A percentile compares a stretch with the other conserved stretches of the same genome.
Conservation (phyloP, 30 jellyfish, hydroid and myxozoan genomes). For the Cassiopea andromeda region DNA sequence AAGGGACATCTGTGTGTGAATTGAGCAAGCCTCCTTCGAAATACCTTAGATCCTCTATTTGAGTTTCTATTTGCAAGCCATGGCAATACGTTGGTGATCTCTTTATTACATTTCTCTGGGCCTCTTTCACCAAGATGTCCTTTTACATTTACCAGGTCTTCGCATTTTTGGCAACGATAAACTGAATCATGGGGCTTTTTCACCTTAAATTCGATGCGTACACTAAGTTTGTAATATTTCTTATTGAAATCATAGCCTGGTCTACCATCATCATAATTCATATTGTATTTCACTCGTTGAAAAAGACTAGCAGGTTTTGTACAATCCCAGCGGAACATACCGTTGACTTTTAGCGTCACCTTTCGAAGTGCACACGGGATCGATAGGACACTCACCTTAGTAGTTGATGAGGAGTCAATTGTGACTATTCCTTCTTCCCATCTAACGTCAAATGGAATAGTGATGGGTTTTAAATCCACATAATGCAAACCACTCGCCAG, state of each 20-base stretch:
- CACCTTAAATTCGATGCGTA: slow-evolving; percentile 65
- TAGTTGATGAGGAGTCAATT: slow-evolving; percentile 31
- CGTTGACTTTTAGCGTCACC: slow-evolving; percentile 42
- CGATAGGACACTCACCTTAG: slow-evolving; percentile 34
- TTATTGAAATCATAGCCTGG: slow-evolving; percentile 51
- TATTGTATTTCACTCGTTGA: slow-evolving; percentile 7
- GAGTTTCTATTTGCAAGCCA: slow-evolving; percentile 18
- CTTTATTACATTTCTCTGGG: slow-evolving; percentile 38
- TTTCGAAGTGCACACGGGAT: slow-evolving; percentile 26
- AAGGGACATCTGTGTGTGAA: slow-evolving; percentile 6
- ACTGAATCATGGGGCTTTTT: slow-evolving; percentile 47
- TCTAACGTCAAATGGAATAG: slow-evolving; percentile 47
- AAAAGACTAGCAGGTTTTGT: slow-evolving; percentile 36
- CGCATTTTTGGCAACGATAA: slow-evolving; percentile 57
- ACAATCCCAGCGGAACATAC: slow-evolving; percentile 54
- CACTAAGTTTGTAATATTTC: slow-evolving; percentile 52
- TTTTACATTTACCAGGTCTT: slow-evolving; percentile 47
- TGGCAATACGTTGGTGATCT: background rate
- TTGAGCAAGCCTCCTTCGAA: background rate
- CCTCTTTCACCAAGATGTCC: slow-evolving; percentile 56
- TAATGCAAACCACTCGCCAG: slow-evolving; percentile 50
- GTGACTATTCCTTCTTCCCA: slow-evolving; percentile 24
- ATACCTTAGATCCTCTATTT: slow-evolving; percentile 11
- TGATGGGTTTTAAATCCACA: slow-evolving; percentile 43
- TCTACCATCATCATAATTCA: slow-evolving; percentile 29